Evolutionary conservation across 2,888 invertebrate genomes (phyloP).

Genomic region (Synanthedon myopaeformis): DNA sequence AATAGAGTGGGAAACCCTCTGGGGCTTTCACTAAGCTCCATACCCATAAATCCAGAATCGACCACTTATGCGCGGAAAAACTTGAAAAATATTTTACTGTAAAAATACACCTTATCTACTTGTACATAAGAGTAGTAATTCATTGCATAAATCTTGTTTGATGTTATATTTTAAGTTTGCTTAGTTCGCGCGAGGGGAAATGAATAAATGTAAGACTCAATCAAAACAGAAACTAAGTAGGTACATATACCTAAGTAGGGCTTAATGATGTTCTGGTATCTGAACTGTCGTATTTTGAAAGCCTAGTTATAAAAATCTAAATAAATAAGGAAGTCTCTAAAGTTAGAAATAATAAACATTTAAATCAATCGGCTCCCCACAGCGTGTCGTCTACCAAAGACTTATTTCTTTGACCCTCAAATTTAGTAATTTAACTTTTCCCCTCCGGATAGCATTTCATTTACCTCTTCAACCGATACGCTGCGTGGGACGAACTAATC

Average conservation of each 20-base stretch:
- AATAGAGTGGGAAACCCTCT: constrained; percentile 40
- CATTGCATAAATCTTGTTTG: constrained; percentile 1
- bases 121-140: constrained; percentile 11
- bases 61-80: constrained; percentile 37
- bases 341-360: constrained; percentile 15
- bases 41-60: constrained; percentile 51
- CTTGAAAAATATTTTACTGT: constrained; percentile 15
- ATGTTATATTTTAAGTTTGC: constrained; percentile 14
- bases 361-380: constrained; percentile 50
- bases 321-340: constrained; percentile 3
- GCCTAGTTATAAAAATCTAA: neutral
- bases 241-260: neutral
- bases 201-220: constrained; percentile 33
- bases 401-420: constrained; percentile 70
- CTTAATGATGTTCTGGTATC: no score
- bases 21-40: constrained; percentile 38
- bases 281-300: neutral
- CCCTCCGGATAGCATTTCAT: constrained; percentile 71
- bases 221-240: constrained; percentile 15
- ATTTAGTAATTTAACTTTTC: constrained; percentile 72
- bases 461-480: constrained; percentile 72
- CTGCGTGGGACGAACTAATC: constrained; percentile 69
- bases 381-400: constrained; percentile 53
- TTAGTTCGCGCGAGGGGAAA: constrained; percentile 32
- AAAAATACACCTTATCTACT: constrained; percentile 18